Base-by-base conservation (phyloP, 2,888 invertebrate species). In the Trisateles emortualis region DNA sequence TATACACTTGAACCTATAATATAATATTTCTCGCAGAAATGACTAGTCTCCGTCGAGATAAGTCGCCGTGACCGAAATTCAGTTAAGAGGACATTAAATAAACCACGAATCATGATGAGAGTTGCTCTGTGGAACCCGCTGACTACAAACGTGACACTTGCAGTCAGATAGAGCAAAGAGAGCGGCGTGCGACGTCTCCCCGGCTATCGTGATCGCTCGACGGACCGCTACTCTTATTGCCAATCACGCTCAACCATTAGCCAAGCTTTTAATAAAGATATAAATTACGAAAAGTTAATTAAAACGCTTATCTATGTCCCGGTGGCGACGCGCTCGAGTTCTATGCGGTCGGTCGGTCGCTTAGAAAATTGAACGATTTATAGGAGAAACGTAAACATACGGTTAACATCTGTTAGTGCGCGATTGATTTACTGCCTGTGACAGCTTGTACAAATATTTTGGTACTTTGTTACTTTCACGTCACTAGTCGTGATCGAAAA, bases 201-300 rank as follows among this genome's bases (percentile, higher is more conserved):
- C 61, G 54, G 68, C 65, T 83, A 85, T 87, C 88, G 80, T 81
- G 87, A 88, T 87, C 81, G 74, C 60, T 75, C 74, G 65, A 68
- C 55, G 59, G 61, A 62, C 66, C 66, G 61, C 68, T 70, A 69
- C 72, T 75, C 72, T 78, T 80, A 81, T 83, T 86, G 82, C 80
- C 87, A 87, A 90, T 89, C 88, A 84, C 80, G 83, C 68, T 71
- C 74, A 58, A 64, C 87, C 83, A 85, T 87, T 87, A 86, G 79
- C 76, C 68, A 62, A 60, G 77, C 81, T 74, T 84, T 81, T 87
- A 88, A 90, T 91, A 88, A 85, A 91, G 89, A 89, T 89, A 91
- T 92, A 90, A 90, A 89, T 90, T 87, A 87, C 84, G 79, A 87
- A 88, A 90, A 88, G 81, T 88, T 90, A 89, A 91, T 91, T 92